Evolutionary conservation across 2,113 vertebrate species (phyloP).

Genomic region (Collichthys lucidus): DNA sequence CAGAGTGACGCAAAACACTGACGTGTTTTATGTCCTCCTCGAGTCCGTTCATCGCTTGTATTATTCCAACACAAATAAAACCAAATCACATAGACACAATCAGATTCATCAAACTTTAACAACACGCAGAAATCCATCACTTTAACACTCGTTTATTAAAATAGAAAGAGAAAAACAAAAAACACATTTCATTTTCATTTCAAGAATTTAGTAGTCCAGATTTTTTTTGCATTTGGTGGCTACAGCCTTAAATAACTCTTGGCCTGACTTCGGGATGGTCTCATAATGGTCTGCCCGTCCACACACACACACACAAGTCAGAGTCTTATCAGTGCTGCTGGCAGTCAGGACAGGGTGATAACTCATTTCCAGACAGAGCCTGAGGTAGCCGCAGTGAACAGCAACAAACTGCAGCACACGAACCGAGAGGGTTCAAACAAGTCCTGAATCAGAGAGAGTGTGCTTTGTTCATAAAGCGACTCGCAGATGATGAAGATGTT

Average conservation of each 20-base stretch:
- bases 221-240: not conserved
- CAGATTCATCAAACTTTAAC: not conserved
- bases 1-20: not conserved
- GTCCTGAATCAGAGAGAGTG: constrained; percentile 16
- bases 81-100: constrained; percentile 10
- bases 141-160: not conserved
- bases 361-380: constrained; percentile 55
- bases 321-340: constrained; percentile 51
- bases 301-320: not conserved
- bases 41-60: not conserved
- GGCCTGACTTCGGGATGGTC: constrained; percentile 39
- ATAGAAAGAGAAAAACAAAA: constrained; percentile 24
- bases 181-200: not conserved
- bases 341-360: constrained; percentile 51
- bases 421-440: constrained; percentile 14
- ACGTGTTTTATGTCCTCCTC: not conserved
- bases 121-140: constrained; percentile 30
- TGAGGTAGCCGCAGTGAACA: constrained; percentile 47
- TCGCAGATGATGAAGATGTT: not conserved
- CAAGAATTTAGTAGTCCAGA: not conserved
- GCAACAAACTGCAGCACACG: constrained; percentile 27
- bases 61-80: constrained; percentile 46
- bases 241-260: constrained; percentile 33
- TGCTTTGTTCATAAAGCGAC: constrained; percentile 1
- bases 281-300: constrained; percentile 19